Evolutionary conservation across 2,888 invertebrate genomes (phyloP), one percentile per base, ranked within the genome.

Genomic region (Drosophila sordidula): DNA sequence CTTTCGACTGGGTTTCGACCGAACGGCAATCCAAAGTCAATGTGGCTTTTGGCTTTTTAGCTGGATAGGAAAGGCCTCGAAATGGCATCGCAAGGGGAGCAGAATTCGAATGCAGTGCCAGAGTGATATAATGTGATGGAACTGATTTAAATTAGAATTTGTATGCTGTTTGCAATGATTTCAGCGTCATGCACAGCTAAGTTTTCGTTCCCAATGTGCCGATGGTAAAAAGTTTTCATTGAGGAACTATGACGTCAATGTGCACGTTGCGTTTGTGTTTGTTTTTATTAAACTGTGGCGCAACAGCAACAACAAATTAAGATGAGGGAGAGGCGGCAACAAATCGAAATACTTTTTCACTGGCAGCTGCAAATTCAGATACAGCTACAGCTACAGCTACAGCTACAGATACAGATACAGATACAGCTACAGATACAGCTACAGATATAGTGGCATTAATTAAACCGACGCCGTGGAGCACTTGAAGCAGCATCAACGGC

Each of bases 171-270:
- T 62, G 34, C 34, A 65, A 25, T 47, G 55, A 51, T 50, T 70
- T 47, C 44, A 55, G 18, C 51, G 52, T 57, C 32, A 55, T 65
- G 56, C 63, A 34, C 36, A 51, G 38, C 49, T 34, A 38, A 26
- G 29, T 41, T 61, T 61, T 12, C 26, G 18, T 45, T 32, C 18
- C 38, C 44, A 5, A 12, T 34, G 29, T 29, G 29, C 29, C 29
- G 29, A 34, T 34, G 34, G 34, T 34, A 61, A 39, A 47, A 62
- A 62, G 47, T 25, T 66, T 61, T 54, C 61, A 55, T 66, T 57
- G 38, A 47, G 22, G 34, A 63, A 58, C 39, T 11, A 51, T 89
- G 82, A 87, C 87, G 89, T 87, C 89, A 84, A 80, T 87, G 71
- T 75, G 65, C 64, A 66, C 50, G 45, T 70, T 65, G 62, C 63